Evolutionary conservation across 2,888 invertebrate species (phyloP).

Genomic region (Drosophila meridionalis): DNA sequence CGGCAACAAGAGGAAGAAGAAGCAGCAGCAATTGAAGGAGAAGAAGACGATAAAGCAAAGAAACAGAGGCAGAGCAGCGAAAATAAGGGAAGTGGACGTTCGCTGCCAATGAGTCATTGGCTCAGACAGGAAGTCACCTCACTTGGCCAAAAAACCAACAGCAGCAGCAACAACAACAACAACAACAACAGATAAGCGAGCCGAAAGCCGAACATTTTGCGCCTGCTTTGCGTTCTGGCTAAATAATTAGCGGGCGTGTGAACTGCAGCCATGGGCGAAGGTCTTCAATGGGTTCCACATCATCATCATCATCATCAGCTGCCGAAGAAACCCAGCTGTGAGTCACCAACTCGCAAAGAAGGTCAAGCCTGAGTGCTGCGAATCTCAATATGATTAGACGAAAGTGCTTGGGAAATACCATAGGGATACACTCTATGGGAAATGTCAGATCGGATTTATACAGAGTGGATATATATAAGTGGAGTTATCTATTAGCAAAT

Average conservation of each 20-base stretch:
- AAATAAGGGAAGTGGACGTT: slow-evolving; percentile 1
- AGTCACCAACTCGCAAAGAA: background rate
- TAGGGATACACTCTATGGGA: background rate
- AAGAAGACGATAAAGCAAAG: background rate
- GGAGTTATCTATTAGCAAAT: no score
- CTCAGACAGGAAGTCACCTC: slow-evolving; percentile 3
- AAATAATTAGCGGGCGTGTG: slow-evolving; percentile 22
- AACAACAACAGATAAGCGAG: slow-evolving; percentile 1
- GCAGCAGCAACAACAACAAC: background rate
- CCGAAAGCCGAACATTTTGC: slow-evolving; percentile 1
- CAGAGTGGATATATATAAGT: background rate
- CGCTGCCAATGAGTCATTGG: slow-evolving; percentile 2
- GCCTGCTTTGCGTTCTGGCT: slow-evolving; percentile 13
- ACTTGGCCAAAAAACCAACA: slow-evolving; percentile 4
- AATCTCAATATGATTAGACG: slow-evolving; percentile 1
- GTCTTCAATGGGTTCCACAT: slow-evolving; percentile 8
- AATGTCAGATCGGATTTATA: background rate
- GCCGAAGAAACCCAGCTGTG: background rate
- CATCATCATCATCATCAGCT: background rate
- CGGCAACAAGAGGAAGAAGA: slow-evolving; percentile 4
- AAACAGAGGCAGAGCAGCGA: background rate
- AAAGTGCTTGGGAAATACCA: background rate
- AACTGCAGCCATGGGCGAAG: slow-evolving; percentile 2
- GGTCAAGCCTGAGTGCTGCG: background rate
- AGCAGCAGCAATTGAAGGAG: background rate